Base-by-base conservation (phyloP, 2,797 vertebrate species). In the Sebastes wilsoni region DNA sequence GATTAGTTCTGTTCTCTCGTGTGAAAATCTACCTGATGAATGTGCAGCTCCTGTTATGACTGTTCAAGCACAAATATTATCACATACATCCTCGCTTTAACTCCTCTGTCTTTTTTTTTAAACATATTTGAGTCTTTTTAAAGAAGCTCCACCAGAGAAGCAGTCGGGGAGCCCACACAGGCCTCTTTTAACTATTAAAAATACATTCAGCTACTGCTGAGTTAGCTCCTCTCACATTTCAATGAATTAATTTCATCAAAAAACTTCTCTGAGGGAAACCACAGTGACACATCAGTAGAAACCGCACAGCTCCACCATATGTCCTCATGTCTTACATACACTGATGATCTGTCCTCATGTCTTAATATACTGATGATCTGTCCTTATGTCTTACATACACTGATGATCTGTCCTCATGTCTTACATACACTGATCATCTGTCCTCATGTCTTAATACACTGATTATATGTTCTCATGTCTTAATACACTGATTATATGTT, bases 221-320 rank as follows among this genome's bases (percentile, higher is more conserved):
- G 38, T 66, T 72, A 12, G 67, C 79, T 80, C 75, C 56, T 83
- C 82, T 90, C 81, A 30, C 28, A 66, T 93, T 88, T 81, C 86
- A 86, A 14, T 84, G 77, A 83, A 90, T 89, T 89, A 80, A 89
- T 89, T 90, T 90, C 56, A 87, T 89, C 75, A 86, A 90, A 90
- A 88, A 91, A 88, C 85, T 82, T 89, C 75, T 84, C 80, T 61
- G 80, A 83, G 87, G 81, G 83, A 85, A 92, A 83, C 90, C 90
- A 87, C 88, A 85, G 82, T 89, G 87, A 91, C 83, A 90, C 90
- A 89, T 87, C 60, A 73, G 89, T 88, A 85, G 79, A 86, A 92
- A 89, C 90, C 90, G 65, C 90, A 85, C 86, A 75, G 79, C 80
- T 85, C 80, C 5, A 68, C 82, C 84, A 86, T 88, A 85, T 88